These are phyloP conservation scores for Tanypteryx hageni DNA, from an alignment of 2,888 invertebrate species.

Conservation along the genomic window DNA sequence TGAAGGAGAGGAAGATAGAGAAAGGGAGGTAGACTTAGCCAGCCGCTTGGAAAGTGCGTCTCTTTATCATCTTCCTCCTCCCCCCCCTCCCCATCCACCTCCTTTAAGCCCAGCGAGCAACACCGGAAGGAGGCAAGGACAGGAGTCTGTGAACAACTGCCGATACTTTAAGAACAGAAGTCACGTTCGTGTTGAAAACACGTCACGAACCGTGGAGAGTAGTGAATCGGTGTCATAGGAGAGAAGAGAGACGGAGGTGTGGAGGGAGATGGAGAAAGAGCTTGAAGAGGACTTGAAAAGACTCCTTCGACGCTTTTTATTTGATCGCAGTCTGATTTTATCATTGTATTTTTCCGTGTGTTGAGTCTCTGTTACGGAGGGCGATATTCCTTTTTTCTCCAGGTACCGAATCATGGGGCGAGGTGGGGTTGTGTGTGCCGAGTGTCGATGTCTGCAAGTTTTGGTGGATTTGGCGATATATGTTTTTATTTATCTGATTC, in stretches of 20 bases:
- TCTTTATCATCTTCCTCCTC: neutral
- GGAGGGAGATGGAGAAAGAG: neutral
- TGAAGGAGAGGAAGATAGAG: neutral
- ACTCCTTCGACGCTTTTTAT: neutral
- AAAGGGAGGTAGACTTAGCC: neutral
- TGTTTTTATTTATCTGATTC: no score
- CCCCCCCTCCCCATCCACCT: no score
- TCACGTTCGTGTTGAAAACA: conserved; percentile 43
- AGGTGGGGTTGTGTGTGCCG: no score
- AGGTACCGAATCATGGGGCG: no score
- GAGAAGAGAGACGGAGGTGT: neutral
- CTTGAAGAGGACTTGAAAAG: neutral
- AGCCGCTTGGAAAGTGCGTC: conserved; percentile 9
- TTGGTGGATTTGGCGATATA: no score
- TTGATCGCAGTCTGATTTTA: neutral
- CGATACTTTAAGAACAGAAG: conserved; percentile 22
- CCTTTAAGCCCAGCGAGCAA: no score
- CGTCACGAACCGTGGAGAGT: conserved; percentile 4
- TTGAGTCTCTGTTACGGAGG: no score
- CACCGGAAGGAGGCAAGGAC: conserved; percentile 61
- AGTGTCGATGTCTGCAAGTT: no score
- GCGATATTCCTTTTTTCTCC: no score
- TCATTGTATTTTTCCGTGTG: no score
- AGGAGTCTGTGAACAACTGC: neutral
- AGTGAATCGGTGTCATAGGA: conserved; percentile 45